Base-by-base conservation (phyloP, 2,888 invertebrate genomes). In the Euclidia mi region DNA sequence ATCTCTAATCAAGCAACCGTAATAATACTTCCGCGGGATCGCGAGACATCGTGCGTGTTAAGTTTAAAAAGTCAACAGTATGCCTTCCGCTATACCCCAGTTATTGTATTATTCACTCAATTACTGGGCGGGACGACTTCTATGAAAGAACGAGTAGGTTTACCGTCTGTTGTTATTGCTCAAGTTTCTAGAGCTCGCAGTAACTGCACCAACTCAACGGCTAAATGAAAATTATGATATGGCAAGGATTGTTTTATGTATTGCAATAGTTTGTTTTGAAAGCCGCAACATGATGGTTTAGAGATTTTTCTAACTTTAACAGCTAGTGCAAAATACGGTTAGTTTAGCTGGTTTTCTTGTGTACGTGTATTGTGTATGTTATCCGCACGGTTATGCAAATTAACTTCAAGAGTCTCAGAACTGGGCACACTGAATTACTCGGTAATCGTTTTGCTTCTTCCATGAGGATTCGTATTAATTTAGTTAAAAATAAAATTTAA, bases 151-250 rank as follows among this genome's bases (percentile, higher is more conserved):
- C 65, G 41, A 42, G 49, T 73, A 65, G 82, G 86, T 86, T 87
- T 85, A 85, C 78, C 78, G 65, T 58, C 69, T 72, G 77, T 77
- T 85, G 82, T 84, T 87, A 87, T 86, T 86, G 73, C 78, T 64
- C 65, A 86, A 87, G 79, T 87, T 87, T 71, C 65, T 50, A 65
- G 53, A 52, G 52, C 38, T 38, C 42, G 50, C 74, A 67, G 38
- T 45, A 37, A 69, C 51, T 69, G 60, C 66, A 57, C 52, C 59
- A 66, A 75, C 67, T 75, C 66, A 10, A 34, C 14, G 41, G 15
- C 20, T 32, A 68, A 82, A 74, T 74, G 71, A 72, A 79, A 78
- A 81, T 78, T 78, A 76, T 80, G 57, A 73, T 69, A 64, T 61
- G 72, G 76, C 71, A 72, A 72, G 74, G 71, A 77, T 79, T 79